Evolutionary conservation across 1,140 invertebrate genomes (phyloP).

Genomic region (Agrypnia vestita): DNA sequence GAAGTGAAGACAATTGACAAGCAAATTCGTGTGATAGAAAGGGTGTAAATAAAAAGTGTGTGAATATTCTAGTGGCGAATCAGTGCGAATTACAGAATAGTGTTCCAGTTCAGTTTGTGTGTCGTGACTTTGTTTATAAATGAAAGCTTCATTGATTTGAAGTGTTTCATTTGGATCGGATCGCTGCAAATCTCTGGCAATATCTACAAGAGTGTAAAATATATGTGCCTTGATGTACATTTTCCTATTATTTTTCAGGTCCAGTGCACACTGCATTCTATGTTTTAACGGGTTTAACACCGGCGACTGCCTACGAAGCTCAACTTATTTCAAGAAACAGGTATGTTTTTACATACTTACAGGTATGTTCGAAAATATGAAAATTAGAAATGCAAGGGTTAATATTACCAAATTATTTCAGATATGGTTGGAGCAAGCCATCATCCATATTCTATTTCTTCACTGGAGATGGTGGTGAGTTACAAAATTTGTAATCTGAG

Average conservation of each 20-base stretch:
- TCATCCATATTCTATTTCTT: constrained; percentile 55
- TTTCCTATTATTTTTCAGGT: constrained; percentile 65
- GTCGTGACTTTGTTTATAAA: too few species aligned
- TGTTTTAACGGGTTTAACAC: constrained; percentile 78
- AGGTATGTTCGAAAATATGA: neutral
- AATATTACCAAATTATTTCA: constrained; percentile 37
- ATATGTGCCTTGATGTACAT: too few species aligned
- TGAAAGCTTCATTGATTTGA: too few species aligned
- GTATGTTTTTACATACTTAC: constrained; percentile 8
- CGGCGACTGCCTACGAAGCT: constrained; percentile 80
- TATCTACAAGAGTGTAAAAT: too few species aligned
- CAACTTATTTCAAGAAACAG: constrained; percentile 80
- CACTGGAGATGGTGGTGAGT: constrained; percentile 47
- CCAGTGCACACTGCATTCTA: constrained; percentile 80
- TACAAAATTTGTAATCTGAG: neutral
- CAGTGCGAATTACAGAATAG: too few species aligned
- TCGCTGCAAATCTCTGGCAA: too few species aligned
- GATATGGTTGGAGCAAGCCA: constrained; percentile 60
- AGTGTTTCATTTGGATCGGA: too few species aligned
- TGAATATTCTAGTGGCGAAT: too few species aligned
- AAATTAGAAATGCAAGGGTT: neutral
- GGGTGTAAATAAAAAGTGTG: too few species aligned
- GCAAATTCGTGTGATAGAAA: too few species aligned
- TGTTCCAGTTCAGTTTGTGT: too few species aligned
- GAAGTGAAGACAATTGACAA: too few species aligned